Evolutionary conservation across 1,140 invertebrate species (phyloP).

Genomic region (Drosophila trapezifrons): DNA sequence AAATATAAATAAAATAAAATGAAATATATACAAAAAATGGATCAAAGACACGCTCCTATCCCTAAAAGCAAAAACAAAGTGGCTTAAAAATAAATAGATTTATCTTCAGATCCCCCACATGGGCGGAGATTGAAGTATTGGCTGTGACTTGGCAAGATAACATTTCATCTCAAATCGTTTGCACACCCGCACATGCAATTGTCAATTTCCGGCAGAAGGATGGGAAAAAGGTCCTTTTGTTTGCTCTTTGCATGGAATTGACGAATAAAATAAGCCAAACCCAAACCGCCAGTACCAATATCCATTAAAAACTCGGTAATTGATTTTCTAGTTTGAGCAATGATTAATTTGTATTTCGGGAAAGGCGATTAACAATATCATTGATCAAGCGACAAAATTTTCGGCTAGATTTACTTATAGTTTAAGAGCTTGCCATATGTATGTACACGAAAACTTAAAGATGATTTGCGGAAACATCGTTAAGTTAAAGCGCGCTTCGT

Average conservation of each 20-base stretch:
- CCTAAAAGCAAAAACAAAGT: too few relatives aligned
- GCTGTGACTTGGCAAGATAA: background rate
- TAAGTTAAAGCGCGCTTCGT: background rate
- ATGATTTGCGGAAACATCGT: background rate
- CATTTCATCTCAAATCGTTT: background rate
- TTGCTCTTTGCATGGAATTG: background rate
- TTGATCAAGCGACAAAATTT: conserved; percentile 12
- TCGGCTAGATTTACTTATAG: conserved; percentile 27
- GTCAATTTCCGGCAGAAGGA: background rate
- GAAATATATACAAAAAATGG: too few relatives aligned
- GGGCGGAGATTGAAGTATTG: background rate
- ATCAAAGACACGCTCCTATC: too few relatives aligned
- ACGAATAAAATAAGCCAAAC: background rate
- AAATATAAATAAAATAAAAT: too few relatives aligned
- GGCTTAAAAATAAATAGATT: conserved; percentile 39
- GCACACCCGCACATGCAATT: conserved; percentile 3
- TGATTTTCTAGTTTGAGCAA: conserved; percentile 22
- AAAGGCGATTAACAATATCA: conserved; percentile 35
- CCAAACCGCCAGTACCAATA: background rate
- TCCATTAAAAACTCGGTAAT: background rate
- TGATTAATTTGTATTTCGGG: conserved; percentile 36
- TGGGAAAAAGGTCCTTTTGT: background rate
- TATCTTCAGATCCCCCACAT: conserved; percentile 29
- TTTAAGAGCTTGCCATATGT: conserved; percentile 26
- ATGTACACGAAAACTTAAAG: conserved; percentile 13